Percentiles rank a stretch among this genome's conserved stretches.
These are phyloP conservation scores for Mystacornis crossleyi DNA, from an alignment of 2,113 vertebrate genomes.

Conservation along the genomic window DNA sequence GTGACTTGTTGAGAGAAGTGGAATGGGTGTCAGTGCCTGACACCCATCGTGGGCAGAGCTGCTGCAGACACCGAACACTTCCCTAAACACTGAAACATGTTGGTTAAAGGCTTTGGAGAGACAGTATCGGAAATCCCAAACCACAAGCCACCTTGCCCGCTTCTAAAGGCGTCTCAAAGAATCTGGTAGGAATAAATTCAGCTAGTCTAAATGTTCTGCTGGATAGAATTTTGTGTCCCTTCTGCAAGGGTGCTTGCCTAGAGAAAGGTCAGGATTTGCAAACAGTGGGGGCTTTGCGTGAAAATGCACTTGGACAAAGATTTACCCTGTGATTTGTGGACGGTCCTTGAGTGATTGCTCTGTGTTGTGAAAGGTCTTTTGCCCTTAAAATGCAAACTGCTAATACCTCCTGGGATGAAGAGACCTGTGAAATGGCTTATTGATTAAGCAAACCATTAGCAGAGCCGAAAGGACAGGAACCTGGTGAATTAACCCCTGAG, in stretches of 20 bases:
- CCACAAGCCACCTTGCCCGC: fast-evolving
- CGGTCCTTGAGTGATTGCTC: neutral
- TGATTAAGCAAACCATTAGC: neutral
- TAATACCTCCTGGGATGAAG: neutral
- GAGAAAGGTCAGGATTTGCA: neutral
- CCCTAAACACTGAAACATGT: neutral
- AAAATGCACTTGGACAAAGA: neutral
- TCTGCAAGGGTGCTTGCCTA: neutral
- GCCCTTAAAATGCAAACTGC: neutral
- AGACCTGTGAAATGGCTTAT: neutral
- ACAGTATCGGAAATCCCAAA: fast-evolving
- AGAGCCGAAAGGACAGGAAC: neutral
- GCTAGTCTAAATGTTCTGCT: neutral
- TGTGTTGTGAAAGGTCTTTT: neutral
- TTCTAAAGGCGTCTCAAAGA: neutral
- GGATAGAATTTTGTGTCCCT: fast-evolving
- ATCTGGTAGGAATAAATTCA: neutral
- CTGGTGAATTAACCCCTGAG: neutral
- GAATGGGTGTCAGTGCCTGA: neutral
- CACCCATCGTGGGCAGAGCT: neutral
- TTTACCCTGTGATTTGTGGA: neutral
- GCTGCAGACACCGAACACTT: fast-evolving
- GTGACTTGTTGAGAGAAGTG: neutral
- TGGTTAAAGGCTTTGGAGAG: neutral
- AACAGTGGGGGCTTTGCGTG: fast-evolving